Percentiles rank a stretch among this genome's conserved stretches.
These are phyloP conservation scores for Creontiades dilutus DNA, from an alignment of 2,888 invertebrate species.

Conservation along the genomic window DNA sequence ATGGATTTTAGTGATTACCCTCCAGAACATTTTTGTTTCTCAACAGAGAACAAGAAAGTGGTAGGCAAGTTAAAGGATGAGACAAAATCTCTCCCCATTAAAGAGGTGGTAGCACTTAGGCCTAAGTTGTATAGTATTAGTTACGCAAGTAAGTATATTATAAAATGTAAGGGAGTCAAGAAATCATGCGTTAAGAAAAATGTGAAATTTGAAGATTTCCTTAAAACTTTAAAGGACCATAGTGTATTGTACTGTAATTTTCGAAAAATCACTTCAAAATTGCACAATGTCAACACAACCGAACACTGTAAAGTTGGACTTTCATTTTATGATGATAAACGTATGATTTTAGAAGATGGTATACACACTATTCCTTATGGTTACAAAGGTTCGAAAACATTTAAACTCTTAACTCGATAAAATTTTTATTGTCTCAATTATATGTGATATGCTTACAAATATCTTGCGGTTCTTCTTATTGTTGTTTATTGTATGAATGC, in stretches of 20 bases:
- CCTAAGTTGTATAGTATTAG: slow-evolving; percentile 9
- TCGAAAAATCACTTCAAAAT: background rate
- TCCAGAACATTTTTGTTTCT: too few relatives aligned
- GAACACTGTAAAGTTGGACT: background rate
- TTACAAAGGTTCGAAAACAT: background rate
- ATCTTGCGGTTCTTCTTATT: too few relatives aligned
- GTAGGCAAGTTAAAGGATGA: too few relatives aligned
- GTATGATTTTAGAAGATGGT: background rate
- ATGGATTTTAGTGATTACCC: too few relatives aligned
- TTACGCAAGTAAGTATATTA: background rate
- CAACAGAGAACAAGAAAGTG: too few relatives aligned
- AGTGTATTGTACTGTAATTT: background rate
- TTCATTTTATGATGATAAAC: slow-evolving; percentile 43
- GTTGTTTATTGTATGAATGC: background rate
- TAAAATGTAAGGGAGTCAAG: slow-evolving; percentile 32
- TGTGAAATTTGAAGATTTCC: background rate
- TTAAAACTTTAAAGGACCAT: background rate
- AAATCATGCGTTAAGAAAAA: background rate
- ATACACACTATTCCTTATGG: slow-evolving; percentile 19
- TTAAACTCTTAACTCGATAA: too few relatives aligned
- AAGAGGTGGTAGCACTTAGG: background rate
- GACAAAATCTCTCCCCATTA: slow-evolving; percentile 16
- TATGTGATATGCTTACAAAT: background rate
- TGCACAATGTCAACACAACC: background rate
- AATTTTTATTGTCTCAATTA: too few relatives aligned